Evolutionary conservation across 2,888 invertebrate species (phyloP), one percentile per base, ranked within the genome.

Genomic region (Muschampia plurimacula): DNA sequence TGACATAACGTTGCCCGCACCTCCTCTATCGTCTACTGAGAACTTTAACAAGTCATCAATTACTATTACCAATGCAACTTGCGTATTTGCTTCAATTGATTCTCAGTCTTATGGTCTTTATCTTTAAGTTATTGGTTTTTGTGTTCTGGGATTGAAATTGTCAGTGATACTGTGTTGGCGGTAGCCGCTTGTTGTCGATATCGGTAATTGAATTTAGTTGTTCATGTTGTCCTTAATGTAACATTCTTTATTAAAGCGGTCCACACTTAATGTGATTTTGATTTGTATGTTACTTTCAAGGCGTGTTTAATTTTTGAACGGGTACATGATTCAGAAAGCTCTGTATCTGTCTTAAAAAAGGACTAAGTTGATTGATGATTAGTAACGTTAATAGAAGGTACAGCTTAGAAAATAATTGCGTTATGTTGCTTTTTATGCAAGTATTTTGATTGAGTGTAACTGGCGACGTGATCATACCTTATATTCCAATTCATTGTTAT

Each of bases 1-100:
- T 87, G 89, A 87, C 89, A 87, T 88, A 87, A 86, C 83, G 81
- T 80, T 49, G 67, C 67, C 72, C 67, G 72, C 60, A 67, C 71
- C 71, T 66, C 44, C 59, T 49, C 66, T 46, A 49, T 84, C 84
- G 85, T 84, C 84, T 84, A 84, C 85, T 80, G 82, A 85, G 85
- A 86, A 84, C 81, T 82, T 68, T 83, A 85, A 87, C 85, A 83
- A 83, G 76, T 84, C 86, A 84, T 32, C 72, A 72, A 72, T 72
- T 72, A 72, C 72, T 55, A 67, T 59, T 72, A 36, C 60, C 52
- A 89, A 87, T 86, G 82, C 82, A 74, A 70, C 76, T 55, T 49
- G 46, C 13, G 57, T 73, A 74, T 73, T 73, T 36, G 36, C 5
- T 15, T 64, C 64, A 49, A 57, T 64, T 10, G 57, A 73, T 67